A percentile compares a stretch with the other conserved stretches of the same genome.
These are phyloP conservation scores for Micropoecilia bifurca DNA, from an alignment of 2,797 vertebrate genomes.

Conservation along the genomic window DNA sequence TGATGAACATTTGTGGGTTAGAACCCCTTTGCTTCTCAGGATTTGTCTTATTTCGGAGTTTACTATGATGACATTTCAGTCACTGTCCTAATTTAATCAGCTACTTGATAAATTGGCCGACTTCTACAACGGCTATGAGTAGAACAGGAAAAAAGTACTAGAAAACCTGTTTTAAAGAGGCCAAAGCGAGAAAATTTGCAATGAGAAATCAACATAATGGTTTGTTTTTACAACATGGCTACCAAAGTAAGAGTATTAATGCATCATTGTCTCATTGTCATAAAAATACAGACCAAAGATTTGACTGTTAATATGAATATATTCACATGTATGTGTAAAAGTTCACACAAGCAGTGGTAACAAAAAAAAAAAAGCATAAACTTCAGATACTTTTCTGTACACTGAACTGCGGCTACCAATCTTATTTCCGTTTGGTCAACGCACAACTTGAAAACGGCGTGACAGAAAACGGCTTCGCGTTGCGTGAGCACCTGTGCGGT, in stretches of 20 bases:
- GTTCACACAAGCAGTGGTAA: no score
- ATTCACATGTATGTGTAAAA: neutral
- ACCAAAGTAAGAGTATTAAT: neutral
- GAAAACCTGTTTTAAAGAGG: neutral
- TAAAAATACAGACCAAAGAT: neutral
- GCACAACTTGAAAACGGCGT: neutral
- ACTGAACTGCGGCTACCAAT: no score
- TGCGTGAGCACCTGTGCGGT: slow-evolving; percentile 89
- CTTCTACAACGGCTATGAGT: neutral
- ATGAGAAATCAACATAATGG: neutral
- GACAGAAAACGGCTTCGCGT: neutral
- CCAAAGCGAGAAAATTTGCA: neutral
- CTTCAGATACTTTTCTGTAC: neutral
- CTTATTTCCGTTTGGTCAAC: neutral
- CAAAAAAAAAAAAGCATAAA: neutral
- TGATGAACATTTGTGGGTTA: neutral
- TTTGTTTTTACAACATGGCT: neutral
- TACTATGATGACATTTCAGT: neutral
- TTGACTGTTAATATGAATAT: neutral
- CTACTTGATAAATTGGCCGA: neutral
- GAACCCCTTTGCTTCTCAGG: neutral
- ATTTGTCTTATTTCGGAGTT: neutral
- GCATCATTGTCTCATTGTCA: neutral
- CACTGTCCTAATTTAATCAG: neutral
- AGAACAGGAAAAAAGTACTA: neutral